Conservation (phyloP, 1,140 invertebrate genomes). For the Listronotus bonariensis region DNA sequence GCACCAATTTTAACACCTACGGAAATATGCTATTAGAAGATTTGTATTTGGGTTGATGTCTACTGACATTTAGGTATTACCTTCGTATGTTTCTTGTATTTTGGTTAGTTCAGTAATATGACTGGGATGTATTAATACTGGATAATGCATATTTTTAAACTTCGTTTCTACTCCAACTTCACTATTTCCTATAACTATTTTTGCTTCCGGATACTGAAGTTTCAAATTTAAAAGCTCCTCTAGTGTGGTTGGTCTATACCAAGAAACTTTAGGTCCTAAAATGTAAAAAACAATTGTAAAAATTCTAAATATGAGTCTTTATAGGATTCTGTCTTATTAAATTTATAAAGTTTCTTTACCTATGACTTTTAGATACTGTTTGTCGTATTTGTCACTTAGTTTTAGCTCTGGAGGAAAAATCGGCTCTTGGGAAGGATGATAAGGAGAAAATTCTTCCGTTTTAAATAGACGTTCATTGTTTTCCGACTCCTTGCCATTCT, state of each 20-base stretch:
- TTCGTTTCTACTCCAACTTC: constrained; percentile 94
- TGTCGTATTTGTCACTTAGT: constrained; percentile 66
- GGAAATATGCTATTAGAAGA: too few species aligned
- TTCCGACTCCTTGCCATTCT: constrained; percentile 53
- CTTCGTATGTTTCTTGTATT: constrained; percentile 61
- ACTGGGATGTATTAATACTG: constrained; percentile 77
- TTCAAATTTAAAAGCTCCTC: constrained; percentile 77
- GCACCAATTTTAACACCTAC: constrained; percentile 68
- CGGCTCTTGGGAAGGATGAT: constrained; percentile 85
- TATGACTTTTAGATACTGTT: constrained; percentile 68
- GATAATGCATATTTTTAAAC: constrained; percentile 83
- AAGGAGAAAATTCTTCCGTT: constrained; percentile 72
- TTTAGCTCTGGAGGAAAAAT: constrained; percentile 93
- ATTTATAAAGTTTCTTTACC: constrained; percentile 50
- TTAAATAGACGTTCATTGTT: constrained; percentile 62
- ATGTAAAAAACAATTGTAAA: neutral
- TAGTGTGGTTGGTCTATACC: constrained; percentile 69
- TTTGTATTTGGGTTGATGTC: too few species aligned
- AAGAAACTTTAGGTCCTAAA: constrained; percentile 15
- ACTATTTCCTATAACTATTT: constrained; percentile 92
- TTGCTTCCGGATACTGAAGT: constrained; percentile 71
- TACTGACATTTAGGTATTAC: constrained; percentile 44
- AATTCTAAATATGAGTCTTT: too few species aligned
- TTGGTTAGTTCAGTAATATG: constrained; percentile 71
- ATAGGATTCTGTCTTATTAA: neutral